Conservation (phyloP, 2,113 vertebrate genomes). For the Bothrops jararaca region DNA sequence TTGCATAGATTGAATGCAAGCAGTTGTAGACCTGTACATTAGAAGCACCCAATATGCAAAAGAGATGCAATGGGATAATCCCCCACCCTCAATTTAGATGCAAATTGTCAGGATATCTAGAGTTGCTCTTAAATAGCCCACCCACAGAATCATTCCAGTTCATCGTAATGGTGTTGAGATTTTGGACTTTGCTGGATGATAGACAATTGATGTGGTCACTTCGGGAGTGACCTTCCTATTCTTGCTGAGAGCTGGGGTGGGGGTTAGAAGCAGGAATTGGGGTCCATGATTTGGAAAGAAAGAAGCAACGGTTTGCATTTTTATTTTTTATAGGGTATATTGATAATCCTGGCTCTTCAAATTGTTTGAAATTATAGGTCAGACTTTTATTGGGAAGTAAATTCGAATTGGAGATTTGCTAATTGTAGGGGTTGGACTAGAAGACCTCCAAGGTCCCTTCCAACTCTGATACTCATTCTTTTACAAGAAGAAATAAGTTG, state of each 20-base stretch:
- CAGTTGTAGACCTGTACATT: not conserved
- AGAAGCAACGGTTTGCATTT: not conserved
- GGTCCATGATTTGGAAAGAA: not conserved
- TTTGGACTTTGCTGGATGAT: not conserved
- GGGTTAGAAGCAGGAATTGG: not conserved
- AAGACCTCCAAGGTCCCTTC: not conserved
- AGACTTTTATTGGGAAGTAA: not conserved
- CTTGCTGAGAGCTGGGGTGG: not conserved
- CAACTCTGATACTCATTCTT: not conserved
- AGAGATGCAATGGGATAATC: not conserved
- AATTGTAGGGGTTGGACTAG: not conserved
- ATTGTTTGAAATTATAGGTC: not conserved
- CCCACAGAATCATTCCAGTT: not conserved
- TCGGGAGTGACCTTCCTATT: not conserved
- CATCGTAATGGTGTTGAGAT: not conserved
- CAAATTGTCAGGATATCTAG: not conserved
- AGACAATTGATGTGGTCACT: not conserved
- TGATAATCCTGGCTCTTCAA: not conserved
- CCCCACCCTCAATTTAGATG: not conserved
- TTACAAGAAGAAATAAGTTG: not conserved
- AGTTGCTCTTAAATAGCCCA: not conserved
- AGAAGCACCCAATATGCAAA: slow-evolving; percentile 19
- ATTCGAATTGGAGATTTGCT: too few species aligned
- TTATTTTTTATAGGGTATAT: not conserved
- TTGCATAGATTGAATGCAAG: slow-evolving; percentile 53